These are phyloP conservation scores for Chaetodon auriga DNA, from an alignment of 2,113 vertebrate genomes.

Conservation along the genomic window DNA sequence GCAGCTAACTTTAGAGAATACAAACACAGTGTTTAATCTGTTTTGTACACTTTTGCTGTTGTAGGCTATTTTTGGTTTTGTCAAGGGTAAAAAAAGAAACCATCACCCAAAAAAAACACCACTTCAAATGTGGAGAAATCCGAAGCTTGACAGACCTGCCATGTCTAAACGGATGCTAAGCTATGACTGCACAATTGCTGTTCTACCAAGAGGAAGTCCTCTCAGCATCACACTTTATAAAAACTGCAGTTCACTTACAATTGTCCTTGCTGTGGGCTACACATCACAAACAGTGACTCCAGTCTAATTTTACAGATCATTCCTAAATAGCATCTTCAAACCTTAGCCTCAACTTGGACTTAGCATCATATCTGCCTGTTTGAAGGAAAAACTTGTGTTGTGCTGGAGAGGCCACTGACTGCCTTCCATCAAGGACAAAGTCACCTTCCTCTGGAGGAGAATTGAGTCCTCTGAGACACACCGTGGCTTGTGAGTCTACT, in stretches of 20 bases:
- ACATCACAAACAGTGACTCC: neutral
- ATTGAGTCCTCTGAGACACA: constrained; percentile 65
- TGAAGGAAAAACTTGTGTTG: constrained; percentile 35
- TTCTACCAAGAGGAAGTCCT: neutral
- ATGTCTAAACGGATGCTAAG: neutral
- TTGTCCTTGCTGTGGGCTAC: neutral
- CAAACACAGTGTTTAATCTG: neutral
- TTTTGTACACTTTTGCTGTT: neutral
- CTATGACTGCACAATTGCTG: neutral
- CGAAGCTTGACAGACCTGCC: neutral
- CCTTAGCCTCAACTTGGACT: neutral
- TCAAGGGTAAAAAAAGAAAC: neutral
- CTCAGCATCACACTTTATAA: neutral
- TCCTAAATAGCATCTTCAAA: neutral
- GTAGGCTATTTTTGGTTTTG: neutral
- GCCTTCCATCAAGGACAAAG: constrained; percentile 76
- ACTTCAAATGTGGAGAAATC: neutral
- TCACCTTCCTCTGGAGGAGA: constrained; percentile 77
- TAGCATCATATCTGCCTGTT: constrained; percentile 18
- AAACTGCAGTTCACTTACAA: neutral
- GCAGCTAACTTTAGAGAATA: neutral
- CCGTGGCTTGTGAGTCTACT: constrained; percentile 56
- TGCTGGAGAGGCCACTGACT: constrained; percentile 56
- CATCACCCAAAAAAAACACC: neutral
- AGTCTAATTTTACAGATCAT: constrained; percentile 3